Conservation (phyloP, 2,797 vertebrate genomes). For the Crocodylus rhombifer region DNA sequence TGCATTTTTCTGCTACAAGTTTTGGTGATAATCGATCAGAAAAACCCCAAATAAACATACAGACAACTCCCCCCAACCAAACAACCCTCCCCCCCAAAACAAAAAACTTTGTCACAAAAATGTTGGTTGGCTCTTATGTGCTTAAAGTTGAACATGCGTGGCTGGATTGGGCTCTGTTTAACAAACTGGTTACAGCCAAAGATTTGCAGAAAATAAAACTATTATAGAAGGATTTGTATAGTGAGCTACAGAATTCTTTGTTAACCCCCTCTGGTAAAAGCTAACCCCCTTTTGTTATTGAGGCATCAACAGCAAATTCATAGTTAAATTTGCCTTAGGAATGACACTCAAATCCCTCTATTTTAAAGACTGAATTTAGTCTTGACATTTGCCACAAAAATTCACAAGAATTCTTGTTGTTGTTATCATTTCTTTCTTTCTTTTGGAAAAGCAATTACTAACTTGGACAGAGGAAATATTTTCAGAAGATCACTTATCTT, state of each 20-base stretch:
- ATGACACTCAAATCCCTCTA: background rate
- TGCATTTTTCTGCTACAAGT: background rate
- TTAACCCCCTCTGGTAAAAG: background rate
- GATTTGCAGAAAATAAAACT: background rate
- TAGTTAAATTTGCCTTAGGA: background rate
- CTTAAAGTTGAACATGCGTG: background rate
- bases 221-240: background rate
- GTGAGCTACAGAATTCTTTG: background rate
- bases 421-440: background rate
- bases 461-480: background rate
- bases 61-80: no score
- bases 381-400: constrained; percentile 2
- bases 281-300: background rate
- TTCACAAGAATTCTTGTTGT: no score
- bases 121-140: background rate
- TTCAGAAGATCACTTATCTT: background rate
- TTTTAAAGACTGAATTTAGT: background rate
- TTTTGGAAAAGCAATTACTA: background rate
- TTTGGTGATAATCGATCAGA: background rate
- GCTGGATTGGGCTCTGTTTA: background rate
- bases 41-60: no score
- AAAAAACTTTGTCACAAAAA: background rate
- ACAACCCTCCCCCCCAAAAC: background rate
- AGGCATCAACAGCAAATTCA: background rate
- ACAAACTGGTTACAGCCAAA: background rate